phyloP scores from a whole-genome alignment of 2,888 invertebrate genomes.

The Cybosia mesomella region DNA sequence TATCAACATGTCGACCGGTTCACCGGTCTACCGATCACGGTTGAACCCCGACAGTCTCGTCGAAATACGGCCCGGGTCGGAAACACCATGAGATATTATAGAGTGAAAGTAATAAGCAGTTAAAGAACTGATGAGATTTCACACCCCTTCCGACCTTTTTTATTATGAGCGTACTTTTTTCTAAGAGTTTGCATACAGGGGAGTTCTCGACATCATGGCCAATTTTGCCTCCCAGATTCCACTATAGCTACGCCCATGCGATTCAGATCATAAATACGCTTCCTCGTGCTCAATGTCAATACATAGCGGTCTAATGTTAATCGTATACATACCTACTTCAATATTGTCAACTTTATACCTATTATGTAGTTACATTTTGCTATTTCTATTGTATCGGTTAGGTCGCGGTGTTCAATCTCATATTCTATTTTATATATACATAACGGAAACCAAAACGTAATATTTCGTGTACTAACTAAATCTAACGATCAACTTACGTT shows the following conservation, averaged over 20 bases:
- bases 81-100: no score
- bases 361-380: slow-evolving; percentile 50
- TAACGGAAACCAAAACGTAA: slow-evolving; percentile 59
- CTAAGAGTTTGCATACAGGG: neutral
- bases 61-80: no score
- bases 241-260: slow-evolving; percentile 18
- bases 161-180: neutral
- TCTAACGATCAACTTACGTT: slow-evolving; percentile 56
- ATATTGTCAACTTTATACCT: slow-evolving; percentile 56
- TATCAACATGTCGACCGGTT: no score
- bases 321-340: slow-evolving; percentile 50
- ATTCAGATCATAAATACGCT: slow-evolving; percentile 72
- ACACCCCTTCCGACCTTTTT: neutral
- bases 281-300: slow-evolving; percentile 84
- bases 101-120: no score
- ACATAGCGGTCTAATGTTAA: slow-evolving; percentile 78
- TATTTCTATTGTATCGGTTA: slow-evolving; percentile 61
- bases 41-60: no score
- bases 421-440: slow-evolving; percentile 56
- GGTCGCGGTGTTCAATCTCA: slow-evolving; percentile 80
- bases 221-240: neutral
- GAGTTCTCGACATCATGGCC: neutral
- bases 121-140: no score
- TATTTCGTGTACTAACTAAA: slow-evolving; percentile 67
- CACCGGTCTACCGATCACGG: no score